A percentile compares a stretch with the other conserved stretches of the same genome.
Conservation (phyloP, 2,888 invertebrate species). For the Vesta saturnalis region DNA sequence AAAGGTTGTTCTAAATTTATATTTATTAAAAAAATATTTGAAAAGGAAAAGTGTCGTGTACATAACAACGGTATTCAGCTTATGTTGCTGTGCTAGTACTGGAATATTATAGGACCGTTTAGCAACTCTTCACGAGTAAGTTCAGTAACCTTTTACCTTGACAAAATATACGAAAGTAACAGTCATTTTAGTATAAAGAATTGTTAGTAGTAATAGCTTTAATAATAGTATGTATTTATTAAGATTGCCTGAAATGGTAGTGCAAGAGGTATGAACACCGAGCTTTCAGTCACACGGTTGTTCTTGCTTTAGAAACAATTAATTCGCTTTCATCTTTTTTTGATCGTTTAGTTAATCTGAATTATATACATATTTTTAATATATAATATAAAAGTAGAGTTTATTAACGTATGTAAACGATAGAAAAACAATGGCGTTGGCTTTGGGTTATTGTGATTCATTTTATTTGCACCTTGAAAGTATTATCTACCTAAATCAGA, state of each 20-base stretch:
- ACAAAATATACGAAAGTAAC: constrained; percentile 45
- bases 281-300: too few relatives aligned
- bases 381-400: not conserved
- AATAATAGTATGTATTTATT: constrained; percentile 10
- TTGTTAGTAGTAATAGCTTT: constrained; percentile 18
- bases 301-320: too few relatives aligned
- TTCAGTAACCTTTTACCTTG: constrained; percentile 47
- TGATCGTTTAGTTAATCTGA: too few relatives aligned
- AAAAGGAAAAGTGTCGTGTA: constrained; percentile 6
- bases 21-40: not conserved
- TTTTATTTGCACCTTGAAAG: not conserved
- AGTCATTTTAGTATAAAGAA: constrained; percentile 26
- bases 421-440: not conserved
- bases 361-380: not conserved
- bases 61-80: not conserved
- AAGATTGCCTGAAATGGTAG: not conserved
- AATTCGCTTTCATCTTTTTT: too few relatives aligned
- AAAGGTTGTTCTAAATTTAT: not conserved
- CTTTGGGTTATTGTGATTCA: not conserved
- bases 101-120: constrained; percentile 10
- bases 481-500: not conserved
- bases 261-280: too few relatives aligned
- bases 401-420: not conserved
- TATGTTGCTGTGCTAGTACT: not conserved
- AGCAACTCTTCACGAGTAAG: constrained; percentile 17